Base-by-base conservation (phyloP, 2,797 vertebrate genomes). In the Enteromius afrohamiltoni region DNA sequence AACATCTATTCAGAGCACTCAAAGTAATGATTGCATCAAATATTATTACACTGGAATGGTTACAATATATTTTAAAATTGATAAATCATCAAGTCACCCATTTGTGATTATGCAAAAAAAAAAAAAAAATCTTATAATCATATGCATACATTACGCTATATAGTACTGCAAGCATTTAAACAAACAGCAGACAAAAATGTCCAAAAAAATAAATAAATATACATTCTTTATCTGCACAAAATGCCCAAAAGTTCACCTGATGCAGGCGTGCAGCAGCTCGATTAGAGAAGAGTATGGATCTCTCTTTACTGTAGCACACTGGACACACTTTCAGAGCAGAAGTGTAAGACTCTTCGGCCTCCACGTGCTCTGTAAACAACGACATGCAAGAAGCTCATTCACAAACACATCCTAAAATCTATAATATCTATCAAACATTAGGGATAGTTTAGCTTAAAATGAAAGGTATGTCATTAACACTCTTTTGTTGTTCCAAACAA, bases 271-370 rank as follows among this genome's bases (percentile, higher is more conserved):
- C 96, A 64, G 97, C 97, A 64, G 97, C 97, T 93, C 97, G 93
- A 88, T 99, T 99, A 82, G 97, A 99, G 92, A 97, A 98, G 2
- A 98, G 91, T 69, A 98, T 90, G 1, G 97, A 94, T 79, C 96
- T 92, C 17, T 98, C 96, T 86, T 91, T 93, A 87, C 93, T 94
- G 93, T 95, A 97, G 90, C 93, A 95, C 1, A 96, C 93, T 0
- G 97, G 97, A 88, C 97, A 99, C 6, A 93, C 73, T 71, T 87
- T 88, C 87, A 99, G 87, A 1, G 96, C 97, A 47, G 92, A 94
- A 0, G 93, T 95, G 79, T 98, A 99, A n/a, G 93, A 95, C 13
- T 85, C 91, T 86, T 96, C 96, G 4, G 97, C 96, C 79, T 94
- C 94, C 34, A 83, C 14, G 85, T 96, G 97, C 78, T 96, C 97